Evolutionary conservation across 2,113 vertebrate genomes (phyloP).

Genomic region (Phaetusa simplex): DNA sequence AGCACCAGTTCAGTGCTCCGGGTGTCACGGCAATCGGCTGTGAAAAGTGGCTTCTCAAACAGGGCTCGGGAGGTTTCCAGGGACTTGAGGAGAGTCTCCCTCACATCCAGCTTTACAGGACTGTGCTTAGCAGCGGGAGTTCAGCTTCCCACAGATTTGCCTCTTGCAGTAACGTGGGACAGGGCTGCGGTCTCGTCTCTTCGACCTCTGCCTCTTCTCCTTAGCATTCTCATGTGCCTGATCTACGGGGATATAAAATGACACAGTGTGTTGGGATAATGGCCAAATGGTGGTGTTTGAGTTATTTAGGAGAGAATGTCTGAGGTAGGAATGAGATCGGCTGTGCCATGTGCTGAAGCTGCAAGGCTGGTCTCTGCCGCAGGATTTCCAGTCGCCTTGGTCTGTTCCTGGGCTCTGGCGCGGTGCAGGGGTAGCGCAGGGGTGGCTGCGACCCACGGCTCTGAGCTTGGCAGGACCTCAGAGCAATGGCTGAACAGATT

Average conservation of each 20-base stretch:
- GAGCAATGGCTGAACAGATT: fast-evolving
- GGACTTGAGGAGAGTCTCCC: neutral
- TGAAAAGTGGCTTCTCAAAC: neutral
- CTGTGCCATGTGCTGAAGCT: neutral
- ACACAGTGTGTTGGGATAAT: neutral
- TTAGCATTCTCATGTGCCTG: fast-evolving
- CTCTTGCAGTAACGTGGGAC: neutral
- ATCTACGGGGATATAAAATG: neutral
- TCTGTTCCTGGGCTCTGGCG: neutral
- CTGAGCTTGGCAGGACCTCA: neutral
- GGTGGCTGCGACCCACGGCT: neutral
- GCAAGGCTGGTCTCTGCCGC: neutral
- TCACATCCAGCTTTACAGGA: neutral
- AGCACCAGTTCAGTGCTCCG: neutral
- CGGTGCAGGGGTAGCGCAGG: fast-evolving
- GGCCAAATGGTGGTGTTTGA: neutral
- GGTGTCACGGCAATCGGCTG: neutral
- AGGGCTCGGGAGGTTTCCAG: neutral
- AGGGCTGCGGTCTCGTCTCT: neutral
- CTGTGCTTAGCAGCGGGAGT: neutral
- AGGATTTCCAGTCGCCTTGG: fast-evolving
- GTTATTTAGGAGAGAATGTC: neutral
- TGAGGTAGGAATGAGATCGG: neutral
- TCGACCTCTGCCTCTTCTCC: neutral
- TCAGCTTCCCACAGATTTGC: neutral